These are phyloP conservation scores for Macaca nemestrina DNA, from an alignment of 2,113 vertebrate genomes.

Conservation along the genomic window DNA sequence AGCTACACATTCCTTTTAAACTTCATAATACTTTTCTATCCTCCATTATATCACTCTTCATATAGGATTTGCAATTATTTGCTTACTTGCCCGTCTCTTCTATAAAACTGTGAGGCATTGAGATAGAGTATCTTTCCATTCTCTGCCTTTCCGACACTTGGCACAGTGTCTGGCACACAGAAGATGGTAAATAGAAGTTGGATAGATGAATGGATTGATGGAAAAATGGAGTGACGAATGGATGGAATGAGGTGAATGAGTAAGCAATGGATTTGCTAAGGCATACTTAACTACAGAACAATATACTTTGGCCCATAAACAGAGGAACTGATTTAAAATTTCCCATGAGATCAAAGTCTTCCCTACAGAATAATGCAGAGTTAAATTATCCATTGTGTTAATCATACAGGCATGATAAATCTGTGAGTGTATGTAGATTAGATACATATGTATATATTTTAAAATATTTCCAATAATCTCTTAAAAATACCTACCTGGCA, in stretches of 20 bases:
- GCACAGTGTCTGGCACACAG: neutral
- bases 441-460: neutral
- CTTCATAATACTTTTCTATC: neutral
- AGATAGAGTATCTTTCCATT: neutral
- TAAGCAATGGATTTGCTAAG: neutral
- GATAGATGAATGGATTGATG: neutral
- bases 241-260: neutral
- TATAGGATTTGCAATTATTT: neutral
- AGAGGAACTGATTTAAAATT: neutral
- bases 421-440: neutral
- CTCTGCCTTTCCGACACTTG: neutral
- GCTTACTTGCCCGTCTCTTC: neutral
- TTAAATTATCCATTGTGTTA: neutral
- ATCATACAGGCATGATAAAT: neutral
- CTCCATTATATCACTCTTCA: neutral
- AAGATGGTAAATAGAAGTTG: neutral
- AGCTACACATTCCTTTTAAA: constrained; percentile 4
- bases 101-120: neutral
- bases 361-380: neutral
- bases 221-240: neutral
- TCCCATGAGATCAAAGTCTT: neutral
- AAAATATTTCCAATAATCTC: neutral
- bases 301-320: neutral
- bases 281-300: neutral
- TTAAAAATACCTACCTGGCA: constrained; percentile 90